phyloP scores from a whole-genome alignment of 2,113 vertebrate species.

The Guaruba guarouba region DNA sequence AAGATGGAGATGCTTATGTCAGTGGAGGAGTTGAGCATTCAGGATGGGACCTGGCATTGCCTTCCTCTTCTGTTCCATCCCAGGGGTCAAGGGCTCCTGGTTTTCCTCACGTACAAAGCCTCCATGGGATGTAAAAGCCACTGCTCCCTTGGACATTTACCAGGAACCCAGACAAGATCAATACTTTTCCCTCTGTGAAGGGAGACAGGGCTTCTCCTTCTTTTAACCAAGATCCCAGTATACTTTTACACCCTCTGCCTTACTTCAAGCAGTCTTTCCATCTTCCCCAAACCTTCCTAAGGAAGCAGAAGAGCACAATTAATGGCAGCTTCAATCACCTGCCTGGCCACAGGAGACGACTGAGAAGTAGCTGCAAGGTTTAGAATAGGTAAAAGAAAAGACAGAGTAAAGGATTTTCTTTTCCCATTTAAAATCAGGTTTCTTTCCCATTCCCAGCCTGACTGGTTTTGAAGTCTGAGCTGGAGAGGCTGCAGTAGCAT shows the following conservation, averaged over 20 bases:
- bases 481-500: not conserved
- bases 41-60: not conserved
- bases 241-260: not conserved
- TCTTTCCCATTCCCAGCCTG: not conserved
- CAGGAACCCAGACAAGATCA: not conserved
- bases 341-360: not conserved
- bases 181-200: not conserved
- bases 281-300: not conserved
- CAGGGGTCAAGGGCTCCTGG: not conserved
- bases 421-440: not conserved
- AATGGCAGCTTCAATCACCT: not conserved
- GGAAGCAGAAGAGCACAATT: not conserved
- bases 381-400: not conserved
- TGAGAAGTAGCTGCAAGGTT: not conserved
- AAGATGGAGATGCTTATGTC: not conserved
- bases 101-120: not conserved
- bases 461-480: not conserved
- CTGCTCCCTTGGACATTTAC: not conserved
- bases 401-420: not conserved
- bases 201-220: not conserved
- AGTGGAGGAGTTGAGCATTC: accelerated
- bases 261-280: not conserved
- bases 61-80: not conserved
- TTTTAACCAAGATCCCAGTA: not conserved
- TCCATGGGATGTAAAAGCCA: not conserved